Base-by-base conservation (phyloP, 2,797 vertebrate genomes). In the Carcharodon carcharias region DNA sequence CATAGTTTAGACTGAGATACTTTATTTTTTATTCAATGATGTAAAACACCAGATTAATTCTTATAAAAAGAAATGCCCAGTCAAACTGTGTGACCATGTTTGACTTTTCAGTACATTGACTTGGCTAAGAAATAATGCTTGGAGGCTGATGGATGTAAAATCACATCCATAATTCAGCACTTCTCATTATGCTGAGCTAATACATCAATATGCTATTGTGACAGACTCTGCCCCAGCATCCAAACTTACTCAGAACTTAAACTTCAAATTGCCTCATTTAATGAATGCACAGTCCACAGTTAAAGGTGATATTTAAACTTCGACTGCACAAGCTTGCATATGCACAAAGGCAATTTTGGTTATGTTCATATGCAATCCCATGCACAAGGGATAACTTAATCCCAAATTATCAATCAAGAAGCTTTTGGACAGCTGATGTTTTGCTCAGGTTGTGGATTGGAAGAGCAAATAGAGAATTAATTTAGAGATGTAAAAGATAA, bases 381-480 rank as follows among this genome's bases (percentile, higher is more conserved):
- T 73, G 94, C 12, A 73, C 94, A 77, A 77, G 69, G 50, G 12
- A 9, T 40, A 95, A 56, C 1, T 5, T 71, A 56, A n/a, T 56
- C 69, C 50, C 45, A 77, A 95, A 73, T 54, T 95, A 50, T 95
- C 69, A 56, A n/a, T 77, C 69, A 95, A 77, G 69, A 77, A 31
- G 31, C 50, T 35, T 95, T 23, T 35, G 50, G 28, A 18, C 31
- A n/a, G 69, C 50, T 95, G 45, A 16, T 77, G 16, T 31, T 56
- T 35, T 73, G 40, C 67, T 50, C 31, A 21, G 45, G 2, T 54
- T 56, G 31, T 56, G 45, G 50, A 54, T 16, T 71, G 73, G 69
- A 95, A 26, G 67, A 50, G 56, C 14, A 77, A 54, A 93, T 23
- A 58, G 67, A 95, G 67, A 95, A 95, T 95, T 63, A 92, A 77